phyloP scores from a whole-genome alignment of 1,140 invertebrate species.

The Aphelinus atriplicis region DNA sequence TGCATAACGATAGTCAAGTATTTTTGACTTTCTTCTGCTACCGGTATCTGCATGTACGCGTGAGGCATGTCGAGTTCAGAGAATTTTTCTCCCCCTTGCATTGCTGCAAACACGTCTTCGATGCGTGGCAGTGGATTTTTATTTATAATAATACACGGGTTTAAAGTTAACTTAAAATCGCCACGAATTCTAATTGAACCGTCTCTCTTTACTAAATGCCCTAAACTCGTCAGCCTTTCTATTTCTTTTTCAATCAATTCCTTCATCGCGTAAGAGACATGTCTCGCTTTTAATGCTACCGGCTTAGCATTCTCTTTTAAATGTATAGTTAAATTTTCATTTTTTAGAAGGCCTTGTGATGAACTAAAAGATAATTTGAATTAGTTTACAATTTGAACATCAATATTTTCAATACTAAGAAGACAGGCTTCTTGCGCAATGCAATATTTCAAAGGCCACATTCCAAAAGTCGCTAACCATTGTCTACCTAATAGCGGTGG shows the following conservation, averaged over 20 bases:
- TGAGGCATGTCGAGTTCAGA: constrained; percentile 24
- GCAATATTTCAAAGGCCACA: not conserved
- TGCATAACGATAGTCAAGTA: constrained; percentile 42
- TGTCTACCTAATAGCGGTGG: constrained; percentile 2
- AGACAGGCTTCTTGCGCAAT: constrained; percentile 1
- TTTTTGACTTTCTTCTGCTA: constrained; percentile 8
- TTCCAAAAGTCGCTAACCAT: not conserved
- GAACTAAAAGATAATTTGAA: constrained; percentile 3
- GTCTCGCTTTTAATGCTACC: constrained; percentile 6
- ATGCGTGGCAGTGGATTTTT: too few relatives aligned
- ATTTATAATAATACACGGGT: too few relatives aligned
- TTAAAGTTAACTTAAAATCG: not conserved
- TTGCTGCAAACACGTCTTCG: too few relatives aligned
- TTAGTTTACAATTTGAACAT: too few relatives aligned
- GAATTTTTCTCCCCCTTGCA: not conserved
- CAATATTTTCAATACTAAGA: too few relatives aligned
- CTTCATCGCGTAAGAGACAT: not conserved
- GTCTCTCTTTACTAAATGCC: constrained; percentile 4
- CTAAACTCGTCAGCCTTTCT: not conserved
- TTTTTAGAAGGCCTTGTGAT: not conserved
- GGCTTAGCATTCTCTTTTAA: not conserved
- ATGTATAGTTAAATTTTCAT: not conserved
- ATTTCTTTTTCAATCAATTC: not conserved
- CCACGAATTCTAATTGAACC: not conserved
- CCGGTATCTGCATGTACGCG: constrained; percentile 38